These are phyloP conservation scores for Crypturellus tataupa DNA, from an alignment of 2,797 vertebrate species.

Conservation along the genomic window DNA sequence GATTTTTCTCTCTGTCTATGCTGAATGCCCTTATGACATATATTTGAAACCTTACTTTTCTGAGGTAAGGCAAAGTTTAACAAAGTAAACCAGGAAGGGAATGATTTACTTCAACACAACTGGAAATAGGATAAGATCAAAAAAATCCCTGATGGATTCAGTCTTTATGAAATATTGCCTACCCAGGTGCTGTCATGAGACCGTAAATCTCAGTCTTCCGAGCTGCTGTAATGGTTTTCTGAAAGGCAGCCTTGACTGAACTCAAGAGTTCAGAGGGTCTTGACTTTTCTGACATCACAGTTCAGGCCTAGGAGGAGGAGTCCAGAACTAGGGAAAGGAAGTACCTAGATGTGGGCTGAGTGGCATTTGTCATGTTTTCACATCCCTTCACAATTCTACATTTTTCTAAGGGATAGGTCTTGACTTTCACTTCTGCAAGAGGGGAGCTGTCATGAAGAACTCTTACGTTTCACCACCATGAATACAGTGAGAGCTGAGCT, in stretches of 20 bases:
- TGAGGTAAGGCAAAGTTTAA: neutral
- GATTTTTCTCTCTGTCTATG: neutral
- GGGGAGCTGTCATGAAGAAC: neutral
- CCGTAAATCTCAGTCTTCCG: neutral
- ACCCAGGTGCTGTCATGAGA: neutral
- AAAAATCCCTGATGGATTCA: neutral
- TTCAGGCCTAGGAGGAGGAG: neutral
- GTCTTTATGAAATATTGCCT: neutral
- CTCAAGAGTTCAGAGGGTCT: neutral
- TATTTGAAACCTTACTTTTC: neutral
- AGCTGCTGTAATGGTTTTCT: neutral
- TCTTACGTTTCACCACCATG: neutral
- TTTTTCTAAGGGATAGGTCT: accelerated
- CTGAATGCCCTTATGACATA: neutral
- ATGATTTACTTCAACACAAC: neutral
- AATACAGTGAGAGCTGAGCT: neutral
- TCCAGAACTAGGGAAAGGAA: neutral
- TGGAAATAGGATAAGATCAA: neutral
- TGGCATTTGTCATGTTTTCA: neutral
- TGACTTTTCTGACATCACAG: neutral
- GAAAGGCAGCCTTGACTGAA: neutral
- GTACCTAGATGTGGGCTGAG: neutral
- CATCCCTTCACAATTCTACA: neutral
- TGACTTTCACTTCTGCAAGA: neutral
- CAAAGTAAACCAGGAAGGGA: neutral